Percentiles rank a stretch among this genome's conserved stretches.
Evolutionary conservation across 2,797 vertebrate genomes (phyloP).

Genomic region (Macropus fuliginosus): DNA sequence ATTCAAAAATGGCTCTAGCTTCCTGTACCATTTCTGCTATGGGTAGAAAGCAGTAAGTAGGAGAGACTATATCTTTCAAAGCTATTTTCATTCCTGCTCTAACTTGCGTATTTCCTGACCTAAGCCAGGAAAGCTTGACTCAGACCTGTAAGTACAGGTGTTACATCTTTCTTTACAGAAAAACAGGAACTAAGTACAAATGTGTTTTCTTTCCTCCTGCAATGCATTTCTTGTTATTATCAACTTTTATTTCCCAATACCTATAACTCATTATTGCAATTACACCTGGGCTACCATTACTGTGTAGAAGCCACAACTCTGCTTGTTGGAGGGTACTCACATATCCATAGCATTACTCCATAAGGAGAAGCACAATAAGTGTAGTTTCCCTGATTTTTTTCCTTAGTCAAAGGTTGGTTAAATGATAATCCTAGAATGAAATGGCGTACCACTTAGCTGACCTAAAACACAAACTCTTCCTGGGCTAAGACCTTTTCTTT

Average conservation of each 20-base stretch:
- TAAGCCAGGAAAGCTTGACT: background rate
- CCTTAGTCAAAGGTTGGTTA: background rate
- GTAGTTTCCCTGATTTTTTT: background rate
- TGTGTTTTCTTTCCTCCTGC: background rate
- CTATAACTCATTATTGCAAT: background rate
- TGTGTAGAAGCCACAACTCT: background rate
- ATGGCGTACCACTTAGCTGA: background rate
- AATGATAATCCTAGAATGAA: background rate
- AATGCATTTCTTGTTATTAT: background rate
- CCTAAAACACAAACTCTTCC: background rate
- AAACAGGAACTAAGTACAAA: conserved; percentile 39
- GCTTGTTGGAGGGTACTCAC: background rate
- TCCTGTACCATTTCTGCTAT: background rate
- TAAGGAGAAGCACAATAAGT: background rate
- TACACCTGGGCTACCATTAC: background rate
- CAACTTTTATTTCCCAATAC: conserved; percentile 20
- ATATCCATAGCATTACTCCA: background rate
- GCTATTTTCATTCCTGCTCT: conserved; percentile 9
- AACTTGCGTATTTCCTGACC: conserved; percentile 13
- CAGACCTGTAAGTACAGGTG: conserved; percentile 19
- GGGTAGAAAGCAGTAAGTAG: background rate
- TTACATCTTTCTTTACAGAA: conserved; percentile 43
- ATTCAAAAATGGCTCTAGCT: background rate
- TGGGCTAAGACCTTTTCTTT: background rate
- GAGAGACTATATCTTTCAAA: background rate